A percentile compares a stretch with the other conserved stretches of the same genome.
Conservation (phyloP, 2,797 vertebrate species). For the Macrochelys suwanniensis region DNA sequence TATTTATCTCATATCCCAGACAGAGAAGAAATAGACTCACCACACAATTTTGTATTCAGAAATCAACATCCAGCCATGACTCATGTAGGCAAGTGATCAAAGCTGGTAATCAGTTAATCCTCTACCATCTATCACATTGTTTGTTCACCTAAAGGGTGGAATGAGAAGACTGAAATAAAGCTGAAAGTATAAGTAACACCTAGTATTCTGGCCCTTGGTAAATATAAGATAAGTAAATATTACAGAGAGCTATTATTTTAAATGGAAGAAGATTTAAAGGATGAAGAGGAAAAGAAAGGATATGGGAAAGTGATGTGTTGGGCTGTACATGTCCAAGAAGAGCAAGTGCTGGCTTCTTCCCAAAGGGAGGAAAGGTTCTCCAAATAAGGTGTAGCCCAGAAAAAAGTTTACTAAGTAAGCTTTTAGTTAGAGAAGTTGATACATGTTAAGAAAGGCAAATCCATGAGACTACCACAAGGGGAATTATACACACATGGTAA, state of each 20-base stretch:
- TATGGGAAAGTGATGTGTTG: background rate
- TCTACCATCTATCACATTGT: background rate
- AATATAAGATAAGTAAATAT: background rate
- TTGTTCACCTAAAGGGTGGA: background rate
- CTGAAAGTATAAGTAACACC: background rate
- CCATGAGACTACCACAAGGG: background rate
- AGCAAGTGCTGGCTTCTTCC: background rate
- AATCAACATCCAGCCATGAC: background rate
- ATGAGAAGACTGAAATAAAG: background rate
- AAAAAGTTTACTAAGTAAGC: background rate
- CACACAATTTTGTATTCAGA: background rate
- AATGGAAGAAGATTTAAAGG: background rate
- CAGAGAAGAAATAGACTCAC: background rate
- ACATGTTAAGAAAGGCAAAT: background rate
- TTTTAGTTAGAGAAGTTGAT: background rate
- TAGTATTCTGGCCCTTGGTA: background rate
- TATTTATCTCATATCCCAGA: too few species aligned
- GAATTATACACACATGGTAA: background rate
- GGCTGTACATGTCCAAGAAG: background rate
- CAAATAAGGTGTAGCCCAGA: too few species aligned
- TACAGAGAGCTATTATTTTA: background rate
- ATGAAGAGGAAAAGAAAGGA: background rate
- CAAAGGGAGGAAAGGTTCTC: background rate
- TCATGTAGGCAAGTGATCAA: background rate
- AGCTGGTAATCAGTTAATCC: background rate